Evolutionary conservation across 2,797 vertebrate species (phyloP), one percentile per base, ranked within the genome.

Genomic region (Onychomys torridus): DNA sequence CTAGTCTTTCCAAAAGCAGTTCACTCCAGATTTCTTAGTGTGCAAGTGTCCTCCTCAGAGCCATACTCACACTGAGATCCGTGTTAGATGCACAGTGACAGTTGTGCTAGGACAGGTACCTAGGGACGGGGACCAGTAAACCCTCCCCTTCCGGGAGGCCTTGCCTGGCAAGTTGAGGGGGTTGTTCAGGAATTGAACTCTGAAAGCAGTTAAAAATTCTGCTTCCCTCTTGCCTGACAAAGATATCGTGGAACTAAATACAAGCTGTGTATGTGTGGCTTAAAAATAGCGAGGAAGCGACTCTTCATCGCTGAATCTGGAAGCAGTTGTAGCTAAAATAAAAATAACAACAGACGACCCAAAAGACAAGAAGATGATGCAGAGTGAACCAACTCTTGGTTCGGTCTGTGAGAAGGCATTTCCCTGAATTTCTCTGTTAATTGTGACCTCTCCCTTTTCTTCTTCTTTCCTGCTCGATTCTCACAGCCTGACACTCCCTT

Each of bases 281-380:
- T 79, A 25, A 93, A 83, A 93, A 55, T 57, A 87, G 78, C 52
- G 67, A 37, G 63, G 89, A 90, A 65, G 13, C 73, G 82, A 37
- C 29, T 92, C 92, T 77, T 73, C 49, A 76, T 79, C 46, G 95
- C 83, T 92, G 87, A 79, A 65, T n/a, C 85, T 93, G 67, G 46
- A 93, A 89, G 46, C 37, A 14, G n/a, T 76, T 87, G 76, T 52
- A 69, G 89, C 25, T 95, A 61, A 94, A 87, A 95, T 32, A 13
- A 87, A 92, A 92, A 96, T 29, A 81, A 77, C 46, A 92, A 76
- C 34, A 91, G 69, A 52, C 3, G 37, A 52, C 21, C 12, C 13
- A n/a, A 34, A 92, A 75, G 63, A 59, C 57, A 71, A 32, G 25
- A 43, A 27, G 40, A 63, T 6, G 37, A 90, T 65, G 3, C 2